These are phyloP conservation scores for Saccostrea cuccullata DNA, from an alignment of 1,140 invertebrate genomes.

Conservation along the genomic window DNA sequence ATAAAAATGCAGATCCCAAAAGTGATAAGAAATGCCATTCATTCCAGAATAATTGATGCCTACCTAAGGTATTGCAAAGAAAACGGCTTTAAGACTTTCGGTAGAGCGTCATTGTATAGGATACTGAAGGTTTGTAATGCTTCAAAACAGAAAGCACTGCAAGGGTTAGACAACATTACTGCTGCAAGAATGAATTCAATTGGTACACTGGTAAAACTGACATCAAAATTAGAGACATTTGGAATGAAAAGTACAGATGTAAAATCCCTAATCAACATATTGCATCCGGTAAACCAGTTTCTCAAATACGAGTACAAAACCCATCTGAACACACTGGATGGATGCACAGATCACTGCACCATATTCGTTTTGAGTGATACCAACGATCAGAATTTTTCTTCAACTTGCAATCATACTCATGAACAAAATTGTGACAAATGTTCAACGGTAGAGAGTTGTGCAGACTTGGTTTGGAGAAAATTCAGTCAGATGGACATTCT, in stretches of 20 bases:
- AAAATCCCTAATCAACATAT: background rate
- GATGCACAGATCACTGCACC: conserved; percentile 27
- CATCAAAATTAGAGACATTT: background rate
- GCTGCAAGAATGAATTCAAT: conserved; percentile 5
- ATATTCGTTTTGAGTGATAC: conserved; percentile 21
- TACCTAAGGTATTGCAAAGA: conserved; percentile 32
- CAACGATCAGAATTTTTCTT: background rate
- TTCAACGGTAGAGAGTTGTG: conserved; percentile 11
- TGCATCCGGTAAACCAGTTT: conserved; percentile 18
- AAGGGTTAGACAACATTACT: conserved; percentile 39
- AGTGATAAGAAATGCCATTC: background rate
- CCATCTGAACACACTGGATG: background rate
- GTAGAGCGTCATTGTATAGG: conserved; percentile 28
- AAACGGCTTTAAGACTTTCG: background rate
- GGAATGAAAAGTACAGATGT: background rate
- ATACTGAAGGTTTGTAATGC: conserved; percentile 41
- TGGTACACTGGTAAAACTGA: conserved; percentile 1
- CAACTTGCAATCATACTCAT: conserved; percentile 36
- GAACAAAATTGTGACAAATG: background rate
- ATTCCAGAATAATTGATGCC: background rate
- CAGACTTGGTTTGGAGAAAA: background rate
- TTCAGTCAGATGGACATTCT: background rate
- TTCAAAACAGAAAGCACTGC: conserved; percentile 26
- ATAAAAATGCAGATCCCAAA: conserved; percentile 38
- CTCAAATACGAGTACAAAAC: conserved; percentile 30